phyloP scores from a whole-genome alignment of 2,797 vertebrate genomes.

The Chaunax sp. region DNA sequence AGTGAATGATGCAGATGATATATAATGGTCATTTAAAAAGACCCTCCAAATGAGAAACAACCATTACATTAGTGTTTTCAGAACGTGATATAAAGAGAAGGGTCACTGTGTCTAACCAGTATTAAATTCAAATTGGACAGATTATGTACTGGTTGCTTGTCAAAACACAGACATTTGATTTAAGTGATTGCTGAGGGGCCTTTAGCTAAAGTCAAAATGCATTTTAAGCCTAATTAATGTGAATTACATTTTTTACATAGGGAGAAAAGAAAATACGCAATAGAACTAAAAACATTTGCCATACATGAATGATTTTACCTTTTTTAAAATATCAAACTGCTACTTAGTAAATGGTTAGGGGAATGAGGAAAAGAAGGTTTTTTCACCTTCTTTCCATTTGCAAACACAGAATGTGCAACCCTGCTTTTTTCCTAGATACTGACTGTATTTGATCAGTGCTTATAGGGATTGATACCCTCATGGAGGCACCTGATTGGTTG shows the following conservation, averaged over 20 bases:
- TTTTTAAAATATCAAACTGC: not conserved
- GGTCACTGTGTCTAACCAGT: slow-evolving; percentile 70
- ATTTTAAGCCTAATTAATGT: slow-evolving; percentile 48
- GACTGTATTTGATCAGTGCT: slow-evolving; percentile 75
- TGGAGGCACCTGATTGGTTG: slow-evolving; percentile 58
- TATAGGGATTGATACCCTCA: slow-evolving; percentile 83
- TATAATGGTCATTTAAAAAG: slow-evolving; percentile 72
- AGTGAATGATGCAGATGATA: slow-evolving; percentile 72
- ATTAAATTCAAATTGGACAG: slow-evolving; percentile 79
- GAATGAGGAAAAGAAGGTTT: slow-evolving; percentile 9
- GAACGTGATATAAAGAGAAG: slow-evolving; percentile 66
- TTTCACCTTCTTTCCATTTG: slow-evolving; percentile 47
- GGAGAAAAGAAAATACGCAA: slow-evolving; percentile 8
- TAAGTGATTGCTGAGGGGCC: slow-evolving; percentile 53
- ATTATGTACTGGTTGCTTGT: slow-evolving; percentile 76
- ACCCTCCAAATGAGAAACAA: slow-evolving; percentile 73
- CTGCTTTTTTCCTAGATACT: slow-evolving; percentile 65
- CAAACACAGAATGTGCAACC: slow-evolving; percentile 74
- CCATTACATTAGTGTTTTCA: slow-evolving; percentile 76
- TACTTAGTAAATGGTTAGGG: slow-evolving; percentile 25
- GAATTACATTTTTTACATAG: not conserved
- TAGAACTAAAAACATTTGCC: slow-evolving; percentile 16
- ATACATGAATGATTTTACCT: too few species aligned
- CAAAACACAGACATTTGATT: slow-evolving; percentile 75
- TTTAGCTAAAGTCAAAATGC: slow-evolving; percentile 59